Base-by-base conservation (phyloP, 2,888 invertebrate species). In the Poecilus cupreus region DNA sequence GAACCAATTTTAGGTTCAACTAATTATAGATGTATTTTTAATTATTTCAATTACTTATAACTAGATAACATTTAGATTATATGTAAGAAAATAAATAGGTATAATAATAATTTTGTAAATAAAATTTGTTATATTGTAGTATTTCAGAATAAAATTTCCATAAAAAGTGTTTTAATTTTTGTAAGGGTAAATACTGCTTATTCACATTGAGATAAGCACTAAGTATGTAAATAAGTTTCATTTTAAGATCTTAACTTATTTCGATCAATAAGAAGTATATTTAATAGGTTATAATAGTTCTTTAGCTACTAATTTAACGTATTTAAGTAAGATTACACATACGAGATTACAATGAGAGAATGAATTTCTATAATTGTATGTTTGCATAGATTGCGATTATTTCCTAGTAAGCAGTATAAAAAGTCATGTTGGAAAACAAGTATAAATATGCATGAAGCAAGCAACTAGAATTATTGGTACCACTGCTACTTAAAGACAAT, bases 371-470 rank as follows among this genome's bases (percentile, higher is more conserved):
- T 60, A 26, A 60, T 60, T 60, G 13, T 26, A 60, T 60, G 60
- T 60, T 24, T 24, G 24, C 26, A 24, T 13, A 60, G 60, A 60
- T 26, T 60, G 26, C 11, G n/a, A 24, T 5, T 26, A 26, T 24
- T 60, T 60, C 60, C 60, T 24, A 24, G 60, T 60, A 60, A n/a
- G 13, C 26, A 60, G 22, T 26, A 60, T 60, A 60, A 60, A 57
- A 60, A 60, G 60, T 60, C 60, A 60, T 60, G 60, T 60, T 5
- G 60, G 13, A 26, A 60, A 60, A 57, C 24, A 60, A 60, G 13
- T 60, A 60, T 60, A 60, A 60, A 60, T 60, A 60, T 60, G 60
- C 60, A 60, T 60, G 60, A 60, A 60, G 24, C 60, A n/a, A n/a
- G 22, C n/a, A n/a, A n/a, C n/a, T 26, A 60, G 60, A 60, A 26